Base-by-base conservation (phyloP, 2,888 invertebrate genomes). In the Protophormia terraenovae region DNA sequence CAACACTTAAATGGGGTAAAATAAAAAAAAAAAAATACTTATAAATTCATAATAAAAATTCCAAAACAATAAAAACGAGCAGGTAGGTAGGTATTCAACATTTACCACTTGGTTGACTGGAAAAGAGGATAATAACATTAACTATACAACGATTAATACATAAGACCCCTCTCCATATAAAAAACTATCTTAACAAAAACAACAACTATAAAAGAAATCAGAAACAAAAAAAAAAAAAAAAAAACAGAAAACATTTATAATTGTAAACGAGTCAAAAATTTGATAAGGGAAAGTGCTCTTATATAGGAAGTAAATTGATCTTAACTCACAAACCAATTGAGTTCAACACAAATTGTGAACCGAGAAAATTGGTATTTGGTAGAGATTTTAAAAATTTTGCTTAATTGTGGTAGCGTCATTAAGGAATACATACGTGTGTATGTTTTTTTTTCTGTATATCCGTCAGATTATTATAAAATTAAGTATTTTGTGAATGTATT, bases 261-360 rank as follows among this genome's bases (percentile, higher is more conserved):
- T 82, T 78, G 78, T 85, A 58, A 79, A 78, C 32, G 78, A 75
- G 55, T 19, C 69, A 60, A 81, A 72, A 60, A 16, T 7, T 24
- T 76, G 82, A 83, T 83, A 83, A 83, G 47, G 64, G 35, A 71
- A 77, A 77, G 64, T 77, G 71, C 58, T 80, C 62, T 62, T 60
- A n/a, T n/a, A n/a, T 62, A 71, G 78, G 60, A 78, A 78, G 69
- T 78, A 50, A 62, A 60, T 78, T 60, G 14, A 71, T 78, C 22
- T 47, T 50, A 47, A 69, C 58, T 7, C 55, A 67, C n/a, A 67
- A 16, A 8, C n/a, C 55, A 53, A 76, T 5, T 19, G 16, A 10
- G 22, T 16, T 77, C n/a, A 32, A n/a, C 19, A 55, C 66, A 41
- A 41, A 50, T 24, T 27, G n/a, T n/a, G 3, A 64, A 27, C 53